Evolutionary conservation across 2,888 invertebrate genomes (phyloP).

Genomic region (Exocentrus adspersus): DNA sequence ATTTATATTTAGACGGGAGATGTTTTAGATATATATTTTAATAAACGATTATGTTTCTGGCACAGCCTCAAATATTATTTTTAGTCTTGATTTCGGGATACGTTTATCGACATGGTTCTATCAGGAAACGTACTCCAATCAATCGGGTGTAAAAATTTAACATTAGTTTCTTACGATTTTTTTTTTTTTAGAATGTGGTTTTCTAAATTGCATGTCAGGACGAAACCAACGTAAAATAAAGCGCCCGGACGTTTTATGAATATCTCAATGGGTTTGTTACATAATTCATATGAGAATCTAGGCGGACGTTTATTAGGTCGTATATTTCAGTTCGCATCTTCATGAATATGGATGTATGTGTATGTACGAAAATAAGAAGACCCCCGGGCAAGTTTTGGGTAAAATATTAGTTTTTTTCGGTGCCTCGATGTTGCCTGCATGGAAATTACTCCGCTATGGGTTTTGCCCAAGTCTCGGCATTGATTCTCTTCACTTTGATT

Average conservation of each 20-base stretch:
- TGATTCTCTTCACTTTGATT: too few relatives aligned
- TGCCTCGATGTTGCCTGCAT: not conserved
- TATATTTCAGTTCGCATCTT: not conserved
- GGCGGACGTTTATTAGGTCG: not conserved
- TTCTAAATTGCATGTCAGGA: too few relatives aligned
- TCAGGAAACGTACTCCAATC: too few relatives aligned
- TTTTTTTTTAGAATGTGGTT: too few relatives aligned
- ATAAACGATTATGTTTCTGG: not conserved
- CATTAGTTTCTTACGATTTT: too few relatives aligned
- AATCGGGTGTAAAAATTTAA: too few relatives aligned
- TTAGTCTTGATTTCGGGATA: not conserved
- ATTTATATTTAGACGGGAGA: not conserved
- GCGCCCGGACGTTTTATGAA: not conserved
- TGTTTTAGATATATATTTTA: not conserved
- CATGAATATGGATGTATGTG: not conserved
- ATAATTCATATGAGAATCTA: slow-evolving; percentile 1
- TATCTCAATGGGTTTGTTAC: not conserved
- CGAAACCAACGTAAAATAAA: not conserved
- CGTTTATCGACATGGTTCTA: not conserved
- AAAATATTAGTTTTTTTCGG: not conserved
- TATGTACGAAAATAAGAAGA: not conserved
- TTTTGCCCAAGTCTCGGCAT: too few relatives aligned
- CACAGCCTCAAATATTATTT: not conserved
- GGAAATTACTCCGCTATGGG: not conserved
- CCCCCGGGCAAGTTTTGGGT: not conserved